A percentile compares a stretch with the other conserved stretches of the same genome.
phyloP scores from a whole-genome alignment of 1,140 invertebrate species.

The Drosophila melanogaster region DNA sequence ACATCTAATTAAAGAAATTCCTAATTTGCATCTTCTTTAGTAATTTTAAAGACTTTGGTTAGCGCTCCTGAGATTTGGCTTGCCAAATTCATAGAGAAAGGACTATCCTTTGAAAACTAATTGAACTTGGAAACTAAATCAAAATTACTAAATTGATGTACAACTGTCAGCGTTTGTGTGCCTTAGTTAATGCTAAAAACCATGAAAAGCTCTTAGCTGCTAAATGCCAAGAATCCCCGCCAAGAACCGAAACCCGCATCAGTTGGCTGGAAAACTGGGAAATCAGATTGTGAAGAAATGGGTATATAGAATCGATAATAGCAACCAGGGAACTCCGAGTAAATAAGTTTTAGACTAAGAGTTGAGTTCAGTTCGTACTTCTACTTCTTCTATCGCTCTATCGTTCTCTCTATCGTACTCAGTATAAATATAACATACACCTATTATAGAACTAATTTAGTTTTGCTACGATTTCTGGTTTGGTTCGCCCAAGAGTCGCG shows the following conservation, averaged over 20 bases:
- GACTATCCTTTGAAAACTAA: constrained; percentile 16
- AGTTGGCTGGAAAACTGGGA: neutral
- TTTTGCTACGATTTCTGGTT: constrained; percentile 63
- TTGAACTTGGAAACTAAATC: constrained; percentile 43
- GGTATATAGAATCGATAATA: neutral
- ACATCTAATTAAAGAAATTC: neutral
- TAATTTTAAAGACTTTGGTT: constrained; percentile 3
- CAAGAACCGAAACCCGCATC: constrained; percentile 18
- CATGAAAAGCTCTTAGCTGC: constrained; percentile 35
- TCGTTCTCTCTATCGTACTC: constrained; percentile 52
- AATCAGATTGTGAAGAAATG: neutral
- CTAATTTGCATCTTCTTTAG: neutral
- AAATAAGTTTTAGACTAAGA: neutral
- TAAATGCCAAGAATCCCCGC: constrained; percentile 32
- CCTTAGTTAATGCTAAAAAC: constrained; percentile 44
- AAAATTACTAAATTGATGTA: constrained; percentile 46
- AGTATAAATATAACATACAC: constrained; percentile 73
- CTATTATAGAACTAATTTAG: constrained; percentile 65
- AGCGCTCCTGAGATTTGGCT: constrained; percentile 27
- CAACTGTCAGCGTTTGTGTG: constrained; percentile 45
- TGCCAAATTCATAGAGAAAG: constrained; percentile 8
- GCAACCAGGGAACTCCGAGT: neutral
- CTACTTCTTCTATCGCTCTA: constrained; percentile 19
- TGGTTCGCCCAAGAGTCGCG: constrained; percentile 50
- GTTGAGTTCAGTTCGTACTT: constrained; percentile 17